phyloP scores from a whole-genome alignment of 1,140 invertebrate genomes.

The Pseudomyrmex gracilis region DNA sequence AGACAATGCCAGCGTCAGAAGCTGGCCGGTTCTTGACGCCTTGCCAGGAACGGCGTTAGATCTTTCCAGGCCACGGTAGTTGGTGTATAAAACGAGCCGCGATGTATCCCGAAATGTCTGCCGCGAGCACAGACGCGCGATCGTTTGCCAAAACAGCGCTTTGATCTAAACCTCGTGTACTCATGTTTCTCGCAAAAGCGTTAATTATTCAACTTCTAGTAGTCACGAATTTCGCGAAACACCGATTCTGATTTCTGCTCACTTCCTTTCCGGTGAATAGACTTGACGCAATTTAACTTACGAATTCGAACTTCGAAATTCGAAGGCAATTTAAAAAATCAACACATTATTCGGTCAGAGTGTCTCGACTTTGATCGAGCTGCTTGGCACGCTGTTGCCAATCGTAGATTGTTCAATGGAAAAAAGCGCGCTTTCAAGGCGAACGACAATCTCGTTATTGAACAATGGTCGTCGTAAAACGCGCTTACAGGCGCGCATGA shows the following conservation, averaged over 20 bases:
- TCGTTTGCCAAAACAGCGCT: conserved; percentile 37
- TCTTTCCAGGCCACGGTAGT: conserved; percentile 56
- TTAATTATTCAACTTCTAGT: background rate
- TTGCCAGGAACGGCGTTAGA: conserved; percentile 62
- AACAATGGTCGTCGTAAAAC: background rate
- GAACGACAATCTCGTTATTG: background rate
- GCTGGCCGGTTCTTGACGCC: conserved; percentile 84
- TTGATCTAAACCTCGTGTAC: conserved; percentile 8
- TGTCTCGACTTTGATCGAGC: background rate
- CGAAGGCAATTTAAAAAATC: background rate
- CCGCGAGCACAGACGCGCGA: background rate
- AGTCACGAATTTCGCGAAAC: background rate
- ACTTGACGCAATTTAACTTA: background rate
- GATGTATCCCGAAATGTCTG: background rate
- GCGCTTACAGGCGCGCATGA: background rate
- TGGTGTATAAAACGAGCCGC: conserved; percentile 10
- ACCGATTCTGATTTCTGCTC: conserved; percentile 5
- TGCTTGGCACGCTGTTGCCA: background rate
- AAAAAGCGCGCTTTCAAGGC: background rate
- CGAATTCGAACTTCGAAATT: background rate
- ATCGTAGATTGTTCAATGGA: background rate
- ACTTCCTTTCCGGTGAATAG: background rate
- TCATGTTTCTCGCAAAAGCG: background rate
- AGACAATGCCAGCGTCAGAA: conserved; percentile 82
- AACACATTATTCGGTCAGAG: background rate